Evolutionary conservation across 2,113 vertebrate species (phyloP).

Genomic region (Stigmatopora nigra): DNA sequence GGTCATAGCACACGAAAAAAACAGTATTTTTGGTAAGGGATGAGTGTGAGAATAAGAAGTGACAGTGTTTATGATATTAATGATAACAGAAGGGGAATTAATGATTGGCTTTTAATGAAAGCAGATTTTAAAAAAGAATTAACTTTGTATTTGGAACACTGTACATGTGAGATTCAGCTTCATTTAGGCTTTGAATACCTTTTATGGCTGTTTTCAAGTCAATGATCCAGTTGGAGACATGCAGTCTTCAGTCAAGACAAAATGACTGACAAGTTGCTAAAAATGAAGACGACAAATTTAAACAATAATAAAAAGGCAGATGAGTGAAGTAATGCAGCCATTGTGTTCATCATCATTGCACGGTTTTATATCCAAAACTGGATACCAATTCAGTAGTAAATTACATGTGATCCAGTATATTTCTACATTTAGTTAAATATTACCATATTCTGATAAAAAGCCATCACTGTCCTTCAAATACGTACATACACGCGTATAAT

Average conservation of each 20-base stretch:
- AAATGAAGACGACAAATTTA: constrained; percentile 21
- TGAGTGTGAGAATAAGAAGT: constrained; percentile 35
- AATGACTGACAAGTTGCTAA: neutral
- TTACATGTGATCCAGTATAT: constrained; percentile 50
- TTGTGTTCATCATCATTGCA: constrained; percentile 55
- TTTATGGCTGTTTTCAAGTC: constrained; percentile 21
- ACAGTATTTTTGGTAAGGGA: constrained; percentile 36
- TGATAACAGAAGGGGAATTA: constrained; percentile 11
- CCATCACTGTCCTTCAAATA: constrained; percentile 35
- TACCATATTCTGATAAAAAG: constrained; percentile 24
- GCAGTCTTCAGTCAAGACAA: constrained; percentile 18
- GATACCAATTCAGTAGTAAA: constrained; percentile 63
- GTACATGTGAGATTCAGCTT: constrained; percentile 26
- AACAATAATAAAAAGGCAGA: constrained; percentile 37
- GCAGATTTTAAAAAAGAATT: constrained; percentile 20
- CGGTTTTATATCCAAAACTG: constrained; percentile 48
- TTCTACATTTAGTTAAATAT: constrained; percentile 35
- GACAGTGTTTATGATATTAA: constrained; percentile 19
- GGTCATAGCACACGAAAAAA: constrained; percentile 51
- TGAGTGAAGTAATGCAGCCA: constrained; percentile 36
- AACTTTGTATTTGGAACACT: constrained; percentile 37
- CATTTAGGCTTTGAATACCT: constrained; percentile 24
- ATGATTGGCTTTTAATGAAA: constrained; percentile 16
- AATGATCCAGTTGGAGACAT: constrained; percentile 32
- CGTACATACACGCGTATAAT: constrained; percentile 7